Evolutionary conservation across 2,888 invertebrate genomes (phyloP), one percentile per base, ranked within the genome.

Genomic region (Strigamia maritima): DNA sequence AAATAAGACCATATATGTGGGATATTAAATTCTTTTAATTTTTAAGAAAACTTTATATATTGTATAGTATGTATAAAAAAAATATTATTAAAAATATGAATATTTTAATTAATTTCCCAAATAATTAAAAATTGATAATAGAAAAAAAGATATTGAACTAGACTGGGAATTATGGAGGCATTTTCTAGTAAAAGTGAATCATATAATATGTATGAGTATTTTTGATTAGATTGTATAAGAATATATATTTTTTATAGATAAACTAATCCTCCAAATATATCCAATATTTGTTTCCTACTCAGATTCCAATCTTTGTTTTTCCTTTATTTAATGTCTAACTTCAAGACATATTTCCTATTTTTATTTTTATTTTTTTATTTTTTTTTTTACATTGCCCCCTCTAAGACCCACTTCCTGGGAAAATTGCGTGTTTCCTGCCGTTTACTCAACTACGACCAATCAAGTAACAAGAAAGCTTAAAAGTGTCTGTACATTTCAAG

Each of bases 391-490:
- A 24, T 65, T 28, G 10, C 10, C 26, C 16, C 26, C 16, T 24
- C 12, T 26, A 14, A 19, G 65, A 65, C 26, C 28, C 6, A 65
- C 65, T 65, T 65, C 65, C 65, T 65, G 65, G 24, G 3, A 65
- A 65, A 65, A 65, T 65, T 24, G 65, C 65, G 26, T 65, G 65
- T 65, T 65, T 65, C 65, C 65, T 65, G 65, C 24, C 65, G 65
- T 7, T 65, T 65, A 65, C 65, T 65, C 65, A 65, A 28, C 26
- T 28, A 65, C 24, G 24, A 26, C 65, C 65, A 65, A 65, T 65
- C 65, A 65, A 65, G 65, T 26, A 24, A 2, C 12, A 65, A 65
- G 65, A 65, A 65, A 65, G 26, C 65, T 26, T 26, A 65, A 65
- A n/a, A 65, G 65, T 65, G n/a, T n/a, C 2, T n/a, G 65, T n/a